Evolutionary conservation across 2,888 invertebrate species (phyloP), one percentile per base, ranked within the genome.

Genomic region (Esperia sulphurella): DNA sequence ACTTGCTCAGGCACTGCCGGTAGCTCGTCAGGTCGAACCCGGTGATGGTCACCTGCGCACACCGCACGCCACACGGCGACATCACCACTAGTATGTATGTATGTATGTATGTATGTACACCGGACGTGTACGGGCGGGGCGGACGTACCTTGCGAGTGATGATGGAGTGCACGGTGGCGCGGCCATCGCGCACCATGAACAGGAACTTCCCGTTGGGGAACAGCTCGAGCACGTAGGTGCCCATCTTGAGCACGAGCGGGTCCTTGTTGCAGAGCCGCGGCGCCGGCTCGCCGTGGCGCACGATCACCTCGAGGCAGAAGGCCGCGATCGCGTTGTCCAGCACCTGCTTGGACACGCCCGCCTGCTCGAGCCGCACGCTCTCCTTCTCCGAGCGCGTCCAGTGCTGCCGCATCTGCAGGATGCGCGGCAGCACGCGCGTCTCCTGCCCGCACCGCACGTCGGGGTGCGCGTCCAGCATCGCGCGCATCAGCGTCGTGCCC

Each of bases 151-250:
- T 97, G 66, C 99, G 92, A 45, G 96, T 95, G 75, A 99, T 98
- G 79, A 99, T 98, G 56, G 98, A 99, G 90, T 99, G 98, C 54
- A 98, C 98, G 21, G 98, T 98, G 54, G 99, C 99, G 56, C 99
- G 93, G 28, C 99, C 99, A 83, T 99, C 99, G 56, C 99, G 94
- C 65, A 99, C 95, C 98, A 99, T 98, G 84, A 99, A 96, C 65
- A 99, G 92, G 88, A 98, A 99, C 89, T 98, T 98, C 51, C 98
- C 95, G 78, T 98, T 97, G 41, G 99, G 99, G 89, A 99, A 99
- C 53, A 99, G 91, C 76, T 97, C 95, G 56, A 96, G 93, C 66
- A 99, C 94, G 59, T 88, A 99, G 46, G 95, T 94, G 73, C 98
- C 98, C 92, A 98, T 98, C 90, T 98, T 98, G 62, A 99, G 92